Evolutionary conservation across 2,113 vertebrate species (phyloP), one percentile per base, ranked within the genome.

Genomic region (Calidris pugnax): DNA sequence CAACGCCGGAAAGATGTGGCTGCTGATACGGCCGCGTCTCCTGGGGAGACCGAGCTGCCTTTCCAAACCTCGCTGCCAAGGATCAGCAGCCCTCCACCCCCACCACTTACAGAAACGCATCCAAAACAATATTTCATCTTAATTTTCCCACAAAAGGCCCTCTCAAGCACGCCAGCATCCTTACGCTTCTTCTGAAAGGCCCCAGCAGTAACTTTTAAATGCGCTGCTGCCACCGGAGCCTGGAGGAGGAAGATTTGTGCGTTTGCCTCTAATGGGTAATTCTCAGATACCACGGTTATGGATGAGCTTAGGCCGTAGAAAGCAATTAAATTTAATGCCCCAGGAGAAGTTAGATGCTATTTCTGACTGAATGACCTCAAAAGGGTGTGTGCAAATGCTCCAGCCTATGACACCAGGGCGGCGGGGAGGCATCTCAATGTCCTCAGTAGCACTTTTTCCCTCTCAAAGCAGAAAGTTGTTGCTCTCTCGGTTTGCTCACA

Each of bases 281-380:
- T 87, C 78, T 91, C 63, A 85, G 56, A 78, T 84, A 84, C 56
- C 15, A 17, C 1, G 3, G 50, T 76, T 92, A 93, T 69, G 62
- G 53, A 90, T 79, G 48, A 95, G 66, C 71, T 91, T 85, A 90
- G n/a, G 67, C 47, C 7, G 2, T 16, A 71, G 28, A 72, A 87
- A 93, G 56, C 68, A 86, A 89, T 91, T 87, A 78, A 81, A 95
- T 69, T 33, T 64, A 95, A 84, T 83, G 37, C 23, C 37, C 60
- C 60, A 71, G 41, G 59, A 94, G 51, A 93, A 90, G 60, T 75
- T 74, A 73, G 80, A 94, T 93, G 62, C 82, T 94, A 74, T 95
- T 96, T 95, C 74, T 94, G 77, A 89, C 76, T 63, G 69, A 92
- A 84, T 94, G 35, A 92, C 74, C 74, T 95, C 86, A 95, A 95